Percentiles rank a stretch among this genome's conserved stretches.
Conservation (phyloP, 2,797 vertebrate species). For the Sebastes oblongus region DNA sequence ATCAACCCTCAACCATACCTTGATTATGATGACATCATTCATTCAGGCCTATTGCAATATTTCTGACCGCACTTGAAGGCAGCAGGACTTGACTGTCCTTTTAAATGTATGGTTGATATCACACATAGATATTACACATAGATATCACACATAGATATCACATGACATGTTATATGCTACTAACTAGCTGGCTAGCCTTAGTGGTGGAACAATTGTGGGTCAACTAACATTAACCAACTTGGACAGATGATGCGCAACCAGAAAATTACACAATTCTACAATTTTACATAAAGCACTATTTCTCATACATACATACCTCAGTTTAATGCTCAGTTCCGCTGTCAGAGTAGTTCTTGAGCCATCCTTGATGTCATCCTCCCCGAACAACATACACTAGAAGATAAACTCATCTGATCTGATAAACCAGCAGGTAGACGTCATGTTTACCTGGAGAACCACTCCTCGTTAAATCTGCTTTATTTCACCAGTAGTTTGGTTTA, state of each 20-base stretch:
- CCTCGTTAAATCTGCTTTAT: neutral
- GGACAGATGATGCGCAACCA: no score
- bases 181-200: no score
- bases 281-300: neutral
- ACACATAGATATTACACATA: neutral
- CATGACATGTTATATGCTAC: no score
- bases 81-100: neutral
- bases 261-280: no score
- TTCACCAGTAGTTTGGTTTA: neutral
- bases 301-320: neutral
- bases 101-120: neutral
- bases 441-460: neutral
- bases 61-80: neutral
- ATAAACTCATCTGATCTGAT: neutral
- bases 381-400: neutral
- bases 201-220: no score
- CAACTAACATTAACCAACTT: no score
- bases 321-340: neutral
- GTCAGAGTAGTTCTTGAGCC: neutral
- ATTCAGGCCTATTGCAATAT: neutral
- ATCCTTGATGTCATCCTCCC: neutral
- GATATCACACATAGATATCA: neutral
- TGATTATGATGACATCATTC: accelerated
- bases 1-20: neutral
- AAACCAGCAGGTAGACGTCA: accelerated